These are phyloP conservation scores for Sebastes steindachneri DNA, from an alignment of 2,797 vertebrate genomes.

Conservation along the genomic window DNA sequence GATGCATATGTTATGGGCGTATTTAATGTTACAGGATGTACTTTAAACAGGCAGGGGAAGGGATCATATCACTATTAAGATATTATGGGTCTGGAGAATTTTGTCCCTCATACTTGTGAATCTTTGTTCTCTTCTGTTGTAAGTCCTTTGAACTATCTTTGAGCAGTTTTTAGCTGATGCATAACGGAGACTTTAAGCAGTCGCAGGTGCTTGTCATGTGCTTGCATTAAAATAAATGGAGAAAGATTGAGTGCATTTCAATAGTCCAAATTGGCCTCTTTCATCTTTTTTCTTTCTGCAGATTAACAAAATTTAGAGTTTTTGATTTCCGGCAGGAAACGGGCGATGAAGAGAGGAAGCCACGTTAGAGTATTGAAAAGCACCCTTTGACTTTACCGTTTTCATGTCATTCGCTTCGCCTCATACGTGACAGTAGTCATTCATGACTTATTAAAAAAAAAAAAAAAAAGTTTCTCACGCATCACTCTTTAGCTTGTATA, in stretches of 20 bases:
- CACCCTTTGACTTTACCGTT: slow-evolving; percentile 53
- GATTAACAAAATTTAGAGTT: slow-evolving; percentile 25
- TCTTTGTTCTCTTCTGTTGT: slow-evolving; percentile 81
- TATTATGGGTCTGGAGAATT: slow-evolving; percentile 60
- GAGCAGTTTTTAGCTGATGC: slow-evolving; percentile 79
- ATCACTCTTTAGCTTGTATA: slow-evolving; percentile 79
- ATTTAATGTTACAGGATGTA: slow-evolving; percentile 67
- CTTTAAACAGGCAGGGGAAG: slow-evolving; percentile 37
- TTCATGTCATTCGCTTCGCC: slow-evolving; percentile 72
- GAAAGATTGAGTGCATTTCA: slow-evolving; percentile 51
- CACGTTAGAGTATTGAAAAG: slow-evolving; percentile 42
- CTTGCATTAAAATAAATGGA: slow-evolving; percentile 51
- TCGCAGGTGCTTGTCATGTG: slow-evolving; percentile 61
- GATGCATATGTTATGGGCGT: slow-evolving; percentile 40
- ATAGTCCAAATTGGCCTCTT: slow-evolving; percentile 45
- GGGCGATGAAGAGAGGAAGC: slow-evolving; percentile 23
- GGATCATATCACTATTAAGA: slow-evolving; percentile 48
- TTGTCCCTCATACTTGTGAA: slow-evolving; percentile 84
- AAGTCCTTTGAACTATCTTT: slow-evolving; percentile 75
- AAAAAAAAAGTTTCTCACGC: slow-evolving; percentile 59
- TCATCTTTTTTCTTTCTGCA: slow-evolving; percentile 19
- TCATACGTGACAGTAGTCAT: slow-evolving; percentile 78
- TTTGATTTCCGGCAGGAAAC: slow-evolving; percentile 26
- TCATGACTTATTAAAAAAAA: slow-evolving; percentile 65
- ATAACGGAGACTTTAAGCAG: slow-evolving; percentile 70